Evolutionary conservation across 2,797 vertebrate genomes (phyloP), one percentile per base, ranked within the genome.

Genomic region (Mallotus villosus): DNA sequence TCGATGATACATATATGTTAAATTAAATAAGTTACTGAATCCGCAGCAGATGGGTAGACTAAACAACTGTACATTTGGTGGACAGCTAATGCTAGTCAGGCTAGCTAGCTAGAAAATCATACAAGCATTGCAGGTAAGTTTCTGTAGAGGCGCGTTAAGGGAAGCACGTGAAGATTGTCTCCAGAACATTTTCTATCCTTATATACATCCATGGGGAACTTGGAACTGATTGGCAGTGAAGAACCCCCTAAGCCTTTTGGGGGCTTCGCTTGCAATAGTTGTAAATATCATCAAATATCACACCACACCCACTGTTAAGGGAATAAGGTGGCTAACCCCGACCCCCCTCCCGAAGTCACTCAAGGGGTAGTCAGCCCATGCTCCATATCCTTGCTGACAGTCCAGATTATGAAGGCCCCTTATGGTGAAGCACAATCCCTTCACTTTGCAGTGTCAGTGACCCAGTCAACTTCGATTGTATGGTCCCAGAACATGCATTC

Each of bases 121-220:
- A n/a, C 59, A 63, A 27, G 11, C 41, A 41, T 71, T 68, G 63
- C 74, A 59, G 70, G 71, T 68, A 67, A 62, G 32, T 25, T 63
- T 53, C 17, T 25, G 65, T 51, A 27, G n/a, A 32, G 71, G 25
- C 37, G 49, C 37, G 41, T 70, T 34, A 24, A 32, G 37, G 29
- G 14, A 37, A 67, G 59, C 78, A 65, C 41, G 65, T 62, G 64
- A 69, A 27, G 12, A 62, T 41, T 63, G 21, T n/a, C 11, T n/a
- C 51, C 57, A 34, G 16, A 63, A 67, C 46, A 4, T 51, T 57
- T 49, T 53, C 14, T 22, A 19, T 59, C 24, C 17, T 1, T 7
- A 11, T 41, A 29, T 55, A 27, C 21, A 17, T 41, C 62, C 17
- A 37, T 22, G 21, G 34, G 63, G 34, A 34, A 19, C 21, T 5